Conservation (phyloP, 1,140 invertebrate genomes). For the Drosophila kikkawai region DNA sequence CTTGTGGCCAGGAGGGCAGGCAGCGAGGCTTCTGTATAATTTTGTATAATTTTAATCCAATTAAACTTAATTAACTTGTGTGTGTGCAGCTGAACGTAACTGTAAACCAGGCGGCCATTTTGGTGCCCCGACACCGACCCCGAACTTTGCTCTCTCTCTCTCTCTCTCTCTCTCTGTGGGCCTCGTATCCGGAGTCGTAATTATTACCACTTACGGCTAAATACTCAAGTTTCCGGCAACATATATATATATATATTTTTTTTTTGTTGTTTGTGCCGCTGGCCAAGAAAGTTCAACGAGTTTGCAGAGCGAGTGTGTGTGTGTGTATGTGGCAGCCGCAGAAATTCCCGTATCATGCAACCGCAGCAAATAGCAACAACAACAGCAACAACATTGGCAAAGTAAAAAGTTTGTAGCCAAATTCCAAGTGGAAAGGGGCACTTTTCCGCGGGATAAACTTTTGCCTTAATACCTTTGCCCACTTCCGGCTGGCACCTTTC, state of each 20-base stretch:
- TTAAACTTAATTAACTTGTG: conserved; percentile 80
- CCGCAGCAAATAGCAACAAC: conserved; percentile 39
- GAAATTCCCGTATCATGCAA: conserved; percentile 72
- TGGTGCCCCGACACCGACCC: conserved; percentile 10
- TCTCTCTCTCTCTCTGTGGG: conserved; percentile 1
- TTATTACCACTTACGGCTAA: conserved; percentile 84
- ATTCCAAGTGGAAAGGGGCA: conserved; percentile 17
- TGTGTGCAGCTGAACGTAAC: conserved; percentile 52
- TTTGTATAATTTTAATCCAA: conserved; percentile 79
- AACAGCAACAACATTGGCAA: conserved; percentile 11
- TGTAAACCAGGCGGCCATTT: conserved; percentile 48
- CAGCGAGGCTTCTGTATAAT: conserved; percentile 38
- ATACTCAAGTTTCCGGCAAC: conserved; percentile 58
- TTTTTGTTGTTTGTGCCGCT: neutral
- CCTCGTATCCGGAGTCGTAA: conserved; percentile 62
- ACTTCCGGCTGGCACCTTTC: conserved; percentile 4
- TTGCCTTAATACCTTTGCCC: conserved; percentile 68
- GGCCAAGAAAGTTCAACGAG: conserved; percentile 32
- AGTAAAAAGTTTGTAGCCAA: conserved; percentile 66
- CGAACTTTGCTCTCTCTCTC: neutral
- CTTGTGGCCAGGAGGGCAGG: neutral
- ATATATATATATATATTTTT: conserved; percentile 26
- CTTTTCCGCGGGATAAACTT: conserved; percentile 53
- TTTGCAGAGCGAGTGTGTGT: conserved; percentile 14
- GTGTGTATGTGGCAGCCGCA: conserved; percentile 39